These are phyloP conservation scores for Archips xylosteana DNA, from an alignment of 2,888 invertebrate genomes.

Conservation along the genomic window DNA sequence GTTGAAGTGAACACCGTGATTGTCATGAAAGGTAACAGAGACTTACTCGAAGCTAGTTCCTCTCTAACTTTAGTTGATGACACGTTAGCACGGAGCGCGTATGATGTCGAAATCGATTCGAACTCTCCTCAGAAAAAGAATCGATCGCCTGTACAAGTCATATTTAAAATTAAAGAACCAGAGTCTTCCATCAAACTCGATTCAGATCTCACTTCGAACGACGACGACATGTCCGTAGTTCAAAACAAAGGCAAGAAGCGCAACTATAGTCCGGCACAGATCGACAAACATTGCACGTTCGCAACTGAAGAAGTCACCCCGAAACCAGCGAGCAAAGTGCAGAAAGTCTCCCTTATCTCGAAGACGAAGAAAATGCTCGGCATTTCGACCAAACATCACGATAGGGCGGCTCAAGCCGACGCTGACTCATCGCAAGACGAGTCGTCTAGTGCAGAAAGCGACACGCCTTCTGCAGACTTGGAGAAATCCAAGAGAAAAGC, in stretches of 20 bases:
- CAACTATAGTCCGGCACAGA: constrained; percentile 55
- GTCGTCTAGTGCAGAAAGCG: background rate
- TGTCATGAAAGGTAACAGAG: constrained; percentile 68
- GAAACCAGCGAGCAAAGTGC: constrained; percentile 66
- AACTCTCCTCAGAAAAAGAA: constrained; percentile 20
- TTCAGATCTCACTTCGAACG: constrained; percentile 51
- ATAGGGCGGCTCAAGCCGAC: background rate
- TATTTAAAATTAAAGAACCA: constrained; percentile 51
- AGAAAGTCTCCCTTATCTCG: constrained; percentile 60
- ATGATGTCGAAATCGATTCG: constrained; percentile 47
- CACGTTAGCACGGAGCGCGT: constrained; percentile 44
- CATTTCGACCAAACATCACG: constrained; percentile 16
- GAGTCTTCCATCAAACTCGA: constrained; percentile 46
- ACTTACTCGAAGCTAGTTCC: constrained; percentile 63
- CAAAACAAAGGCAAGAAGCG: constrained; percentile 60
- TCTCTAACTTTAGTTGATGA: constrained; percentile 74
- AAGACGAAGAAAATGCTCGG: constrained; percentile 21
- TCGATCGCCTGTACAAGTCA: constrained; percentile 52
- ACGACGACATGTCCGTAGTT: constrained; percentile 43
- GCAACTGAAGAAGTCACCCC: constrained; percentile 62
- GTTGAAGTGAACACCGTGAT: constrained; percentile 69
- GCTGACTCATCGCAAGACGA: background rate
- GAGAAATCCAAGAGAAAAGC: constrained; percentile 20
- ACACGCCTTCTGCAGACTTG: background rate
- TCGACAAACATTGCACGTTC: constrained; percentile 43